Evolutionary conservation across 2,797 vertebrate genomes (phyloP).

Genomic region (Coranthus polyacanthus): DNA sequence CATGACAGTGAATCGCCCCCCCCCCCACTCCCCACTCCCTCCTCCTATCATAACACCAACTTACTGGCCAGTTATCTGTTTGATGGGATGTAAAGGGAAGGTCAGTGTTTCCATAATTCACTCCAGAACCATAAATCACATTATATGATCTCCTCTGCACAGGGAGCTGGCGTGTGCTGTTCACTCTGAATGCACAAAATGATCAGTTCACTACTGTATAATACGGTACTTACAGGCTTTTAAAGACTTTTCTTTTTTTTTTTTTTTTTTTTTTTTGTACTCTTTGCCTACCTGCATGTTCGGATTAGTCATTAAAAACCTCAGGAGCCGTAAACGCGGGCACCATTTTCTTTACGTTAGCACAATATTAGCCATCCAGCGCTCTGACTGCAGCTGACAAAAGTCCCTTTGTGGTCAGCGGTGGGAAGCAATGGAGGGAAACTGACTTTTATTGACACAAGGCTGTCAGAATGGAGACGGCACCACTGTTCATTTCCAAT

Average conservation of each 20-base stretch:
- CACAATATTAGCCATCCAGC: constrained; percentile 35
- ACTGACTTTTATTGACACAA: constrained; percentile 83
- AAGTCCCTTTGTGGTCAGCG: constrained; percentile 75
- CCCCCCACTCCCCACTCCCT: constrained; percentile 8
- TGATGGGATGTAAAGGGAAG: constrained; percentile 83
- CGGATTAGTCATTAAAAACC: constrained; percentile 44
- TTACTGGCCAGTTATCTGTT: constrained; percentile 81
- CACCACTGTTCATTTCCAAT: constrained; percentile 82
- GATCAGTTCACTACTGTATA: constrained; percentile 49
- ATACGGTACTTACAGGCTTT: constrained; percentile 52
- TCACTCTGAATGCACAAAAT: constrained; percentile 54
- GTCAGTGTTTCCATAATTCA: constrained; percentile 85
- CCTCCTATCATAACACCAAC: constrained; percentile 76
- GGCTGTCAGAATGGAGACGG: constrained; percentile 81
- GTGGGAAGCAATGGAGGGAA: constrained; percentile 76
- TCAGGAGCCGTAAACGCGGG: constrained; percentile 3
- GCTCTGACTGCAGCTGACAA: constrained; percentile 56
- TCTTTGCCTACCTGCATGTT: background rate
- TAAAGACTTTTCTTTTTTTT: constrained; percentile 59
- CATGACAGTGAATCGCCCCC: constrained; percentile 41
- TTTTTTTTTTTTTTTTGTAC: too few relatives aligned
- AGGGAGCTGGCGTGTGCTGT: constrained; percentile 22
- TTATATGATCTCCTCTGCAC: constrained; percentile 71
- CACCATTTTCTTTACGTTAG: constrained; percentile 56
- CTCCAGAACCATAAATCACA: constrained; percentile 79